Base-by-base conservation (phyloP, 2,888 invertebrate genomes). In the Arrhopalites spinosus region DNA sequence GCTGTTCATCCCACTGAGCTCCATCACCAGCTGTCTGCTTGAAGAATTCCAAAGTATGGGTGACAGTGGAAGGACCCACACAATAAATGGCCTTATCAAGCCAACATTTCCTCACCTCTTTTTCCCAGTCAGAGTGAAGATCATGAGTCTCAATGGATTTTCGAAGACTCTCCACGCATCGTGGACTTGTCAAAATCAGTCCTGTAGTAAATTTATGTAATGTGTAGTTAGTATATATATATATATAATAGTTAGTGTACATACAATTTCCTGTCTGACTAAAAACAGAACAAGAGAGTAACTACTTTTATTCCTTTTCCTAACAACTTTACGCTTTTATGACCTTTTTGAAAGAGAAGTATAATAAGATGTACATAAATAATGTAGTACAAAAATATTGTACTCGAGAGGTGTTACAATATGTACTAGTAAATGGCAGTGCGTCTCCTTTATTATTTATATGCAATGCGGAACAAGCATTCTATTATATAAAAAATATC, bases 121-220 rank as follows among this genome's bases (percentile, higher is more conserved):
- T n/a, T 13, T 77, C 67, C 78, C 77, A 77, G 2, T 17, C 45
- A 27, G 7, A 67, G 5, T 50, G 27, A 23, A 17, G 27, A 17
- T 77, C 78, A 13, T 36, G 50, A n/a, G 1, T 29, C 43, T 47
- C 68, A 15, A 74, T 23, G 1, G 78, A 73, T 63, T 76, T 76
- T 11, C 8, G 25, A 13, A 79, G 11, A 74, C 77, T 76, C 17
- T 75, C 30, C 25, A 80, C 79, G 61, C 79, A 80, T 70, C 80
- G 68, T 15, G 74, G 77, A 66, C 80, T 80, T 17, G 79, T 78
- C 8, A 80, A 75, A 53, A 80, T 74, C 13, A 80, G 67, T 47
- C 80, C 80, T 80, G 66, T n/a, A 63, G 20, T 13, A 50, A 3
- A 50, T n/a, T 3, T 20, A 8, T 29, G 13, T 13, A 66, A 2